Conservation (phyloP, 2,113 vertebrate genomes). For the Neotragus pygmaeus region DNA sequence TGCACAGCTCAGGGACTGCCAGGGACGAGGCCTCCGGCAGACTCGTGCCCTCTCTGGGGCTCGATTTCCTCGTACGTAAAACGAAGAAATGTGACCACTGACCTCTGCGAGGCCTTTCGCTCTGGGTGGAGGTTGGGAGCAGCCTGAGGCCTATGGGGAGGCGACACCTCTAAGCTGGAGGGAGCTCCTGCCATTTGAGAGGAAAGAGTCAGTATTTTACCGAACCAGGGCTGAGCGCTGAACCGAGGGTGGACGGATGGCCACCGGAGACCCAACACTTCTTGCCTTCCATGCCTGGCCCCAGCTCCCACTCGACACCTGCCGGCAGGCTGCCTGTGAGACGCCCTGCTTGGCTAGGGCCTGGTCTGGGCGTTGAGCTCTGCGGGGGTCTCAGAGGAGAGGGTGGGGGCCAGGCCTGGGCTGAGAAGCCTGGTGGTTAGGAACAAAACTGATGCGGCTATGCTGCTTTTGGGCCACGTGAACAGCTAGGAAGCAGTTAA, state of each 20-base stretch:
- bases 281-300: neutral
- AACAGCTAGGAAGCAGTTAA: neutral
- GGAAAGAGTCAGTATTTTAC: neutral
- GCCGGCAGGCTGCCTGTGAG: neutral
- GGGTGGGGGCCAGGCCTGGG: neutral
- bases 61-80: neutral
- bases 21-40: neutral
- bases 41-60: neutral
- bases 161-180: neutral
- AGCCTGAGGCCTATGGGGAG: neutral
- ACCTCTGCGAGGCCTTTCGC: neutral
- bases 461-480: neutral
- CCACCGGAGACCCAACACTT: neutral
- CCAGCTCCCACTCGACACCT: neutral
- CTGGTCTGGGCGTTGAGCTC: neutral
- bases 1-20: fast-evolving
- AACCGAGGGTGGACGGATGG: neutral
- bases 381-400: neutral
- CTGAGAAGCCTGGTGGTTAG: neutral
- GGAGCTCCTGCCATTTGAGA: neutral
- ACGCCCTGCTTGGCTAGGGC: no score
- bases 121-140: neutral
- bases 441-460: neutral
- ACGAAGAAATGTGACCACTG: neutral
- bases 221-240: neutral